These are phyloP conservation scores for Plutomurus gul DNA, from an alignment of 1,140 invertebrate genomes.

Conservation along the genomic window DNA sequence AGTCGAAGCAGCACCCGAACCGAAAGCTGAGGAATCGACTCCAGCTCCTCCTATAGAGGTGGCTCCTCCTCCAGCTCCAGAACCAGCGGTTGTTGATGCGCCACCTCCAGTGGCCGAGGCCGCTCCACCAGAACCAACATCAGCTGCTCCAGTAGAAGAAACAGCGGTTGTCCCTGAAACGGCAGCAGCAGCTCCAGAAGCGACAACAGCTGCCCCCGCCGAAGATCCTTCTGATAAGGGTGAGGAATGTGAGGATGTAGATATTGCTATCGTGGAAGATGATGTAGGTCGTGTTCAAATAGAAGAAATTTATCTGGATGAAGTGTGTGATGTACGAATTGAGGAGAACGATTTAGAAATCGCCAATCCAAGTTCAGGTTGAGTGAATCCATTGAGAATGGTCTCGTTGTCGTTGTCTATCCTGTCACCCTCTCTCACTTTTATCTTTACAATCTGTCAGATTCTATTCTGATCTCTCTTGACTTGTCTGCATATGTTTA, in stretches of 20 bases:
- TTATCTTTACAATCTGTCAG: background rate
- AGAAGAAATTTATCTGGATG: conserved; percentile 30
- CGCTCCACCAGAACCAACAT: background rate
- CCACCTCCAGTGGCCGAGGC: background rate
- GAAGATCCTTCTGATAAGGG: conserved; percentile 32
- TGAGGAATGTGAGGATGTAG: conserved; percentile 30
- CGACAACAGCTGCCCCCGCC: background rate
- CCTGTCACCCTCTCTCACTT: background rate
- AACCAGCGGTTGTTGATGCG: background rate
- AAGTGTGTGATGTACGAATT: conserved; percentile 39
- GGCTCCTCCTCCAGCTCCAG: background rate
- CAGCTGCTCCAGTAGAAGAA: background rate
- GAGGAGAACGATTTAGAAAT: conserved; percentile 43
- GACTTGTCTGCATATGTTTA: background rate
- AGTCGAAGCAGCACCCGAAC: background rate
- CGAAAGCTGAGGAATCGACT: background rate
- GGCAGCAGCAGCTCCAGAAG: background rate
- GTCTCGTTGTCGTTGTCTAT: background rate
- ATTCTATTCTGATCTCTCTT: background rate
- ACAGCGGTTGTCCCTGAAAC: background rate
- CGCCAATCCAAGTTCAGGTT: conserved; percentile 32
- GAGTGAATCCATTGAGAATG: conserved; percentile 31
- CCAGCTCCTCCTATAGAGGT: background rate
- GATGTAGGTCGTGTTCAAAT: conserved; percentile 33
- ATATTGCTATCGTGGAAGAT: conserved; percentile 7